phyloP scores from a whole-genome alignment of 2,888 invertebrate species.

The Malthinus seriepunctatus region DNA sequence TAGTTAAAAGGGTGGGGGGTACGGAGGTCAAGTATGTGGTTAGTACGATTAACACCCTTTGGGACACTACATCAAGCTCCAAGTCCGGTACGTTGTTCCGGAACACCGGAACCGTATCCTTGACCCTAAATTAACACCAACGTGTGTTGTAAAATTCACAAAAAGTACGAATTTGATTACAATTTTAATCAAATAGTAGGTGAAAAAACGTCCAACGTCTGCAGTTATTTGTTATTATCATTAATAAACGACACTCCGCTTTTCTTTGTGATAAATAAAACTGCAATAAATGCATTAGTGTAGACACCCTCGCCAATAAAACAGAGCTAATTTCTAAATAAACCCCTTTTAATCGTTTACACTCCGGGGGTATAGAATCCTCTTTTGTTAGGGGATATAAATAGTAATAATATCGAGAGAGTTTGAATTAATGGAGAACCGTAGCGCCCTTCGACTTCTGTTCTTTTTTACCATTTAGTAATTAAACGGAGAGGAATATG shows the following conservation, averaged over 20 bases:
- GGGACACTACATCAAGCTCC: conserved; percentile 22
- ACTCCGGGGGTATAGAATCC: conserved; percentile 29
- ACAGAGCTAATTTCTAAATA: conserved; percentile 38
- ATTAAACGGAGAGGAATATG: conserved; percentile 10
- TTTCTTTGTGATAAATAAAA: conserved; percentile 26
- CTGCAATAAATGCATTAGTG: conserved; percentile 36
- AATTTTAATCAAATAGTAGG: no score
- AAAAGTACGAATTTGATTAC: no score
- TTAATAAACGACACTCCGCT: conserved; percentile 16
- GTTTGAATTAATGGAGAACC: conserved; percentile 32
- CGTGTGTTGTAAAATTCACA: no score
- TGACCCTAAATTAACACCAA: conserved; percentile 12
- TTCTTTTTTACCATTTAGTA: conserved; percentile 8
- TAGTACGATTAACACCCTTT: conserved; percentile 27
- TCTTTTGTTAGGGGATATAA: conserved; percentile 20
- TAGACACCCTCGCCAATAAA: conserved; percentile 35
- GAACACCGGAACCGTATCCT: conserved; percentile 16
- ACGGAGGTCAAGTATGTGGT: conserved; percentile 29
- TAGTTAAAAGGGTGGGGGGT: conserved; percentile 1
- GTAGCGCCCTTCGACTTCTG: conserved; percentile 3
- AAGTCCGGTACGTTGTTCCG: conserved; percentile 18
- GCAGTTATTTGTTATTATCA: conserved; percentile 11
- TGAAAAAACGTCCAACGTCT: neutral
- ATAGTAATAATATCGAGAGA: conserved; percentile 31
- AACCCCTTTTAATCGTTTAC: conserved; percentile 36